Evolutionary conservation across 2,113 vertebrate genomes (phyloP), one percentile per base, ranked within the genome.

Genomic region (Pseudorectes ferrugineus): DNA sequence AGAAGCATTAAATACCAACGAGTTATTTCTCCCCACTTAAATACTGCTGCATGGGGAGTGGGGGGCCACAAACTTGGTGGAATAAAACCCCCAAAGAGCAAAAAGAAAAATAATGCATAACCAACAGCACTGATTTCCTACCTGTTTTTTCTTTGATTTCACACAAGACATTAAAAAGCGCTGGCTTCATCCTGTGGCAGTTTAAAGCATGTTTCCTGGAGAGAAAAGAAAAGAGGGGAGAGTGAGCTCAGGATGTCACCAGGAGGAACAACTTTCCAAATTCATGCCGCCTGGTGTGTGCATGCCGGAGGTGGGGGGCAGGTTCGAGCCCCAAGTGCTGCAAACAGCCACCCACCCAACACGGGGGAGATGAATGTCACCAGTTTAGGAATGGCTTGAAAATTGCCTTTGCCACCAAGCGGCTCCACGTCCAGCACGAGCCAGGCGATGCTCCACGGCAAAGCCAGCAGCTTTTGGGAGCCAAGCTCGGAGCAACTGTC

Each of bases 111-210:
- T 11, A 74, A 74, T 4, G 67, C 11, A 86, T 31, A 91, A 88
- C 20, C 25, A 85, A 72, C 33, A 88, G 38, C 77, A 68, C 70
- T 57, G 61, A 70, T 75, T 91, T 92, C 98, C 95, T 99, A 99
- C 99, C 99, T 99, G 99, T 99, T 98, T 99, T 99, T 74, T 99
- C 99, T 98, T 99, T 99, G 97, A 99, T 99, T 98, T 99, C 99
- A 97, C 99, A 99, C 97, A 99, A 98, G 92, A 99, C 99, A 91
- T 99, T 99, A 98, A 99, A 99, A 97, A 99, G 99, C 67, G 99
- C 99, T 20, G 99, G 99, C 97, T 99, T 99, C 99, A 99, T 99
- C 97, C 99, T 98, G 98, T 99, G 99, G 98, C 99, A 99, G 98
- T 99, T 99, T 96, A 99, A 98, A 96, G 99, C 99, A 62, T 99